These are phyloP conservation scores for Iguana delicatissima DNA, from an alignment of 2,797 vertebrate genomes.

Conservation along the genomic window DNA sequence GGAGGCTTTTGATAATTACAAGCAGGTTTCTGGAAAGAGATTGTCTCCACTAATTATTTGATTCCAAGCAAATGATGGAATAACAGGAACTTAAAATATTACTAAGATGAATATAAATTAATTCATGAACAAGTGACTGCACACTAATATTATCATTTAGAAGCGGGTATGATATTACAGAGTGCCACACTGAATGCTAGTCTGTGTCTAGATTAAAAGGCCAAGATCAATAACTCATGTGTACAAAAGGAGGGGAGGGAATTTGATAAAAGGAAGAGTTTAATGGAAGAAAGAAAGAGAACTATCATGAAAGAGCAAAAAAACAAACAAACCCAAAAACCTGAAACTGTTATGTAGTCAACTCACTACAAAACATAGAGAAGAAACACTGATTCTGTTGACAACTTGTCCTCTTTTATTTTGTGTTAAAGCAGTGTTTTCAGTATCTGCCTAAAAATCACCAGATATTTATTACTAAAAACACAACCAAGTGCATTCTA, in stretches of 20 bases:
- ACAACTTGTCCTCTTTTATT: slow-evolving; percentile 15
- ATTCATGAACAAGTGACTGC: slow-evolving; percentile 2
- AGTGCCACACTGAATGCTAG: background rate
- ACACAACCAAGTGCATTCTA: slow-evolving; percentile 9
- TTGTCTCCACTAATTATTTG: background rate
- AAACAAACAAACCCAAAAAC: background rate
- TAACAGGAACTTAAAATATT: slow-evolving; percentile 47
- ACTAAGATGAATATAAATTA: slow-evolving; percentile 9
- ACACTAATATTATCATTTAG: background rate
- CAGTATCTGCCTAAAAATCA: background rate
- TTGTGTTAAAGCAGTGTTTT: slow-evolving; percentile 1
- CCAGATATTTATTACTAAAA: slow-evolving; percentile 8
- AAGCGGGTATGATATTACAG: slow-evolving; percentile 15
- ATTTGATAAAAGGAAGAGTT: background rate
- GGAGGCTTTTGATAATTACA: slow-evolving; percentile 34
- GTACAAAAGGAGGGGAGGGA: background rate
- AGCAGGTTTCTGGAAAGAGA: slow-evolving; percentile 40
- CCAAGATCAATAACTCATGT: background rate
- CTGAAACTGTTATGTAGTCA: slow-evolving; percentile 10
- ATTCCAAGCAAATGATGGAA: background rate
- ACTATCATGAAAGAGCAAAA: background rate
- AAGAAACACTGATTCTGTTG: slow-evolving; percentile 18
- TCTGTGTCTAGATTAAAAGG: background rate
- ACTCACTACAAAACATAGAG: background rate
- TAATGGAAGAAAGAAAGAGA: background rate